Evolutionary conservation across 2,113 vertebrate species (phyloP).

Genomic region (Daboia siamensis): DNA sequence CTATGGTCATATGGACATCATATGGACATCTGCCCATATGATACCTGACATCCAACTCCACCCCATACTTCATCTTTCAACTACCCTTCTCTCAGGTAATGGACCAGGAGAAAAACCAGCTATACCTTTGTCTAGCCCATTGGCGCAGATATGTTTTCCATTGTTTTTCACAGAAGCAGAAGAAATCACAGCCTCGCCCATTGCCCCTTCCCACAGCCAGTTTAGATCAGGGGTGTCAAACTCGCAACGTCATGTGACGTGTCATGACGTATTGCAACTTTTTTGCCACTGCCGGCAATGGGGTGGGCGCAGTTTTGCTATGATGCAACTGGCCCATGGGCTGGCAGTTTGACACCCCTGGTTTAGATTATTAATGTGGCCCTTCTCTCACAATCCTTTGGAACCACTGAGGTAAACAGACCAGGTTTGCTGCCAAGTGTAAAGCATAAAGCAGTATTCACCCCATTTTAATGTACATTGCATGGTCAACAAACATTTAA

Average conservation of each 20-base stretch:
- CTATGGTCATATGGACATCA: neutral
- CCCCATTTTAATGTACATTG: neutral
- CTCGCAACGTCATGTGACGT: no score
- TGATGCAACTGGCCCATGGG: no score
- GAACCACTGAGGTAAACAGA: neutral
- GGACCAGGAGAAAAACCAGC: neutral
- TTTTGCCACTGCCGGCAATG: no score
- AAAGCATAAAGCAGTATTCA: neutral
- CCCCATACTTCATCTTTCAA: neutral
- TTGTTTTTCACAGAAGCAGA: neutral
- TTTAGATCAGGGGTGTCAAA: neutral
- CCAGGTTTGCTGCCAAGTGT: neutral
- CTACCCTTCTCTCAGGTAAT: neutral
- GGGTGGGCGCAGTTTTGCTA: no score
- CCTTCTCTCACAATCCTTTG: neutral
- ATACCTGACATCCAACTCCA: neutral
- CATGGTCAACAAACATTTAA: neutral
- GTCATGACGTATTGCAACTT: no score
- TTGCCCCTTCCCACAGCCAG: neutral
- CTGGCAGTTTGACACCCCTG: no score
- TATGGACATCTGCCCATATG: neutral
- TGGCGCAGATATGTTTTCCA: neutral
- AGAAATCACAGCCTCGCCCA: neutral
- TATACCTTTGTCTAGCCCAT: neutral
- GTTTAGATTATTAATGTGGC: neutral